Base-by-base conservation (phyloP, 2,113 vertebrate species). In the Salminus brasiliensis region DNA sequence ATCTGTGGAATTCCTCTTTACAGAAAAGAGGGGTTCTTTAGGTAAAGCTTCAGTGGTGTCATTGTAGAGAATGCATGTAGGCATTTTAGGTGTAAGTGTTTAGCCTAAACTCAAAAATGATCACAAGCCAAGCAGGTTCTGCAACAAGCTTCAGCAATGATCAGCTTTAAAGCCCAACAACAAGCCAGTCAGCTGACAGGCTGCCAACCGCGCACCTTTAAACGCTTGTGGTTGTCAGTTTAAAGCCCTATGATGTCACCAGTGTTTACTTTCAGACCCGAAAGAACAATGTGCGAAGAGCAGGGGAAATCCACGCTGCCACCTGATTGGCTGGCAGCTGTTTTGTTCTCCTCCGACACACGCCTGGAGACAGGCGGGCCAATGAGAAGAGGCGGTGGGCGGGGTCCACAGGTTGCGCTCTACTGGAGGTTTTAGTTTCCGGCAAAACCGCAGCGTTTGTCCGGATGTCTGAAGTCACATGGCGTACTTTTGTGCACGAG, bases 331-430 rank as follows among this genome's bases (percentile, higher is more conserved):
- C 63, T 73, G 13, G 18, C 2, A 1, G 8, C 25, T 53, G 59
- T 73, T 68, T 70, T 52, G 23, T 65, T 67, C 69, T 57, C 60
- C 69, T 25, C 73, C 45, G 30, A 70, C 57, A 43, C 27, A 78
- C 27, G 84, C 84, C 78, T 47, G 65, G 78, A 69, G 57, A 85
- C 81, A 85, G 74, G 23, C 16, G 29, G 74, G 70, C 84, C 84
- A 83, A 85, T 85, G 27, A 49, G 47, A 71, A 49, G 4, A 21
- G n/a, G 23, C 41, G 3, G 39, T 52, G 77, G 77, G 73, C 23
- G 62, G 57, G 45, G 73, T 45, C 16, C 70, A 34, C 18, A 30
- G 27, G 6, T 8, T 18, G 30, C 12, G n/a, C 67, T 30, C 34
- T 36, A 36, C n/a, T 41, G 25, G 53, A 67, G 69, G 4, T 59